Conservation (phyloP, 2,888 invertebrate genomes). For the Cantharis nigra region DNA sequence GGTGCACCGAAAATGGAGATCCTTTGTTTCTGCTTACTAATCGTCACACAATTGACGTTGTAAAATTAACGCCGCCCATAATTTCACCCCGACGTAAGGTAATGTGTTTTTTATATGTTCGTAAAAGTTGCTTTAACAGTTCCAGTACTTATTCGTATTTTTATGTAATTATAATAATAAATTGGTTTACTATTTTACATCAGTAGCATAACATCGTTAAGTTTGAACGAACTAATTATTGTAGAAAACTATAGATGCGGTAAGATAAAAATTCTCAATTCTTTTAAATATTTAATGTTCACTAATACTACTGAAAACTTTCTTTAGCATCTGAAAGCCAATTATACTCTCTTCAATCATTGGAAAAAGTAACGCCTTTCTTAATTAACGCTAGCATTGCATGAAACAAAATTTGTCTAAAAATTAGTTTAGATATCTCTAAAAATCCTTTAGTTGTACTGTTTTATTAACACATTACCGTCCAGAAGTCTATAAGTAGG, state of each 20-base stretch:
- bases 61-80: constrained; percentile 55
- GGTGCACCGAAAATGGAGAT: constrained; percentile 55
- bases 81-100: constrained; percentile 53
- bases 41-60: constrained; percentile 55
- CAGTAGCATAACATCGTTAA: neutral
- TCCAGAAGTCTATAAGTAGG: too few species aligned
- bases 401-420: neutral
- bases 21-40: constrained; percentile 56
- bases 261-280: neutral
- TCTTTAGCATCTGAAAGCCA: neutral
- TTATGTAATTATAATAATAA: neutral
- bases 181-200: neutral
- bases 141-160: neutral
- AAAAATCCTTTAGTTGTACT: neutral
- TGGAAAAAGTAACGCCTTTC: neutral
- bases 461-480: neutral
- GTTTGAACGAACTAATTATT: neutral
- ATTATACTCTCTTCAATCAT: neutral
- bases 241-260: neutral
- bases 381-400: neutral
- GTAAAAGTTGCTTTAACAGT: neutral
- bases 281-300: neutral
- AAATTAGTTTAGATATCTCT: neutral
- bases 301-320: neutral
- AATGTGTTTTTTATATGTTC: constrained; percentile 30